Percentiles rank a stretch among this genome's conserved stretches.
These are phyloP conservation scores for Hesperophylax magnus DNA, from an alignment of 1,140 invertebrate genomes.

Conservation along the genomic window DNA sequence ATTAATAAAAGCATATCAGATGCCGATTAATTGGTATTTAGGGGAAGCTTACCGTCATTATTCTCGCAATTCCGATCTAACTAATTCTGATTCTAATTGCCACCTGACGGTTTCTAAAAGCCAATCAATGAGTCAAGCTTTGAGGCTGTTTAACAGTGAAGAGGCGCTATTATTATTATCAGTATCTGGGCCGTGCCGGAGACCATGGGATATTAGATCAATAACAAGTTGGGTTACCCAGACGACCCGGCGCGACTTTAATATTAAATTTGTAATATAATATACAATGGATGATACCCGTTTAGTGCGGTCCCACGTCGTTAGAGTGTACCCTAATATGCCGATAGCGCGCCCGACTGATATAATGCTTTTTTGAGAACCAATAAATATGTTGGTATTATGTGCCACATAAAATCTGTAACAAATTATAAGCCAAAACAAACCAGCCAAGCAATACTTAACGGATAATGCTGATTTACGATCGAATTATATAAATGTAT, in stretches of 20 bases:
- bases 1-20: background rate
- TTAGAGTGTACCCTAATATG: conserved; percentile 28
- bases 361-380: conserved; percentile 26
- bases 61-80: conserved; percentile 3
- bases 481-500: background rate
- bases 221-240: conserved; percentile 51
- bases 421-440: conserved; percentile 3
- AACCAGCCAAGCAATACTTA: background rate
- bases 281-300: conserved; percentile 17
- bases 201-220: conserved; percentile 41
- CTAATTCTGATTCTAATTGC: conserved; percentile 13
- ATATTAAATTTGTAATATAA: conserved; percentile 47
- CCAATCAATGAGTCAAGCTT: conserved; percentile 17
- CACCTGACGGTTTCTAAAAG: conserved; percentile 21
- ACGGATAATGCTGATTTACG: background rate
- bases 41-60: conserved; percentile 1
- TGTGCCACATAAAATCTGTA: conserved; percentile 15
- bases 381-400: conserved; percentile 25
- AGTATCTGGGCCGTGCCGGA: background rate
- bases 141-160: background rate
- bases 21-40: background rate
- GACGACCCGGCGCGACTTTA: conserved; percentile 48
- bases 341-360: conserved; percentile 26
- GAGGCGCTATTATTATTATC: background rate
- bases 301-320: conserved; percentile 22